Evolutionary conservation across 2,888 invertebrate genomes (phyloP).

Genomic region (Nasonia oneida): DNA sequence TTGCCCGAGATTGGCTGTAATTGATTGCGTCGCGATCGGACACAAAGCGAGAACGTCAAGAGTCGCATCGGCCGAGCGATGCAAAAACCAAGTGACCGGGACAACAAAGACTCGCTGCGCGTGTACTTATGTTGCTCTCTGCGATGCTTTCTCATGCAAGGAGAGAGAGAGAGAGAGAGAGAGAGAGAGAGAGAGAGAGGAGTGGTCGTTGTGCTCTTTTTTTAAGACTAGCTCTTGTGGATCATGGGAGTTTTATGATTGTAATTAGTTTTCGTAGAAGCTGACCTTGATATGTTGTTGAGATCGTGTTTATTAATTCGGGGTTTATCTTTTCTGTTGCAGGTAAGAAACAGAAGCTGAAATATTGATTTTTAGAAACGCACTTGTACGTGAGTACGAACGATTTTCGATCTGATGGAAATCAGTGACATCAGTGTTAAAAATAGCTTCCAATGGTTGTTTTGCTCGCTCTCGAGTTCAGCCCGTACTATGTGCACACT

Average conservation of each 20-base stretch:
- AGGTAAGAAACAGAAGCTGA: constrained; percentile 5
- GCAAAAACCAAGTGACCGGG: background rate
- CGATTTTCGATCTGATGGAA: too few relatives aligned
- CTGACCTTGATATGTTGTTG: background rate
- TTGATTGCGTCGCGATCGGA: constrained; percentile 63
- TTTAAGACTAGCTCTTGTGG: background rate
- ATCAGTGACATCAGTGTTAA: too few relatives aligned
- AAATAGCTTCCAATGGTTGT: too few relatives aligned
- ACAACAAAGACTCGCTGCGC: background rate
- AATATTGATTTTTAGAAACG: too few relatives aligned
- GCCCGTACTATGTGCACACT: too few relatives aligned
- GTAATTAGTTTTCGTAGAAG: background rate
- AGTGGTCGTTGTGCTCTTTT: constrained; percentile 10
- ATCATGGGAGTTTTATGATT: background rate
- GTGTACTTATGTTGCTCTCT: background rate
- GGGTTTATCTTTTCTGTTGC: constrained; percentile 19
- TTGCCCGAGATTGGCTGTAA: constrained; percentile 63
- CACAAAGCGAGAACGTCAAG: constrained; percentile 5
- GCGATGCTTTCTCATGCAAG: constrained; percentile 15
- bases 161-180: background rate
- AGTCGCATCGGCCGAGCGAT: background rate
- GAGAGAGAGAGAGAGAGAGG: background rate
- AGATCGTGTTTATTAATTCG: background rate
- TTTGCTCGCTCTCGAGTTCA: too few relatives aligned
- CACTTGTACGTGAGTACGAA: too few relatives aligned